Evolutionary conservation across 2,113 vertebrate species (phyloP), one percentile per base, ranked within the genome.

Genomic region (Onychorhynchus coronatus): DNA sequence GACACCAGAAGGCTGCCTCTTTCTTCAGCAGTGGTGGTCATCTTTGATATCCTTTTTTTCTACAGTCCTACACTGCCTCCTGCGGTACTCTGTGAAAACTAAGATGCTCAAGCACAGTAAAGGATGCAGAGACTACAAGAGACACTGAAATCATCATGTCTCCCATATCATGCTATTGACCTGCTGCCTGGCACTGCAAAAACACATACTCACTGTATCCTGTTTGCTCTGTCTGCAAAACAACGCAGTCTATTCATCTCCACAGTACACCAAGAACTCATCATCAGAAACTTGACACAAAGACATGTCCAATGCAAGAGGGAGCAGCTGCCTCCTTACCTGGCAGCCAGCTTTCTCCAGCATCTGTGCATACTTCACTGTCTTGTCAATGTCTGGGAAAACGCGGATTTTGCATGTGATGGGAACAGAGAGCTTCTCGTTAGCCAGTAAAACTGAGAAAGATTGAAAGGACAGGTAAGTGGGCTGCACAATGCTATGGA

Each of bases 341-440:
- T 99, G 99, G 96, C 99, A 99, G 89, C 99, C 99, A 21, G 99
- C 99, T 70, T 98, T 98, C 97, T 99, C 99, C 98, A 99, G 98
- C 99, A 99, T 99, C 97, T 99, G 99, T 58, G 99, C 99, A 23
- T 99, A 99, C 80, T 96, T 93, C 92, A 99, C 98, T 0, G 99
- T 99, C 98, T 98, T 99, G 76, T 99, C 99, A 33, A 99, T 92
- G 96, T 99, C 99, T 27, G 98, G 97, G 95, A 99, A 99, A 89
- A 99, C 98, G 3, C 99, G 98, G 97, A 99, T 99, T 98, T 99
- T 99, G 97, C 99, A 99, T 0, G 99, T 99, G 97, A 99, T 97
- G 5, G 99, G 99, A 94, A 99, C 99, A 6, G 99, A 99, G 71
- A 99, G 98, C 89, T 98, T 99, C 96, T 99, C 98, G 5, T 99